Percentiles rank a stretch among this genome's conserved stretches.
phyloP scores from a whole-genome alignment of 1,140 invertebrate genomes.

The Artemia franciscana region DNA sequence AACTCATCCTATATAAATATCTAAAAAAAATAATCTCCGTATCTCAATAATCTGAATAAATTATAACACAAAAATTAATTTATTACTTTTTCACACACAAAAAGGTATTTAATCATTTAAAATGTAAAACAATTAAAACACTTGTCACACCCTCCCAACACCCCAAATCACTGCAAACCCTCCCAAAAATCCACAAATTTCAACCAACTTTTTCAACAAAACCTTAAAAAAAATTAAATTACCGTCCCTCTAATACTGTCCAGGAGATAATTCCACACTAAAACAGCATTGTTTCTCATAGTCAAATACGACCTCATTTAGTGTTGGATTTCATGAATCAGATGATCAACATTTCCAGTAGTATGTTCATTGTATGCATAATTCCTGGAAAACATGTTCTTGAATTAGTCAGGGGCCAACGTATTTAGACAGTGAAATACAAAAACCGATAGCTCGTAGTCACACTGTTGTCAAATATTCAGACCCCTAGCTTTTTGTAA shows the following conservation, averaged over 20 bases:
- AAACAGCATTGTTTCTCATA: background rate
- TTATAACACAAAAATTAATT: no score
- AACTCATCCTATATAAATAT: no score
- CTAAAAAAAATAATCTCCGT: no score
- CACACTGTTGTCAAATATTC: background rate
- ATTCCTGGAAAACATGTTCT: no score
- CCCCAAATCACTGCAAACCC: no score
- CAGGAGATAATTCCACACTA: background rate
- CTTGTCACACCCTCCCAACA: no score
- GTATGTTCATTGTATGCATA: no score
- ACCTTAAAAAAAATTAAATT: background rate
- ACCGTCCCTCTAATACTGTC: background rate
- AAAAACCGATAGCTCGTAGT: background rate
- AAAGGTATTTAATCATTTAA: no score
- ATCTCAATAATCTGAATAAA: no score
- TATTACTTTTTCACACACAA: no score
- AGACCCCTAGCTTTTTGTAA: background rate
- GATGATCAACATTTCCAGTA: background rate
- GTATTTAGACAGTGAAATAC: background rate
- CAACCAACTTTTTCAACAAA: background rate
- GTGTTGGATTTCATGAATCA: background rate
- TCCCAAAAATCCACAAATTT: no score
- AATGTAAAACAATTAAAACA: no score
- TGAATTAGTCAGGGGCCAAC: background rate
- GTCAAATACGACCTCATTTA: background rate